These are phyloP conservation scores for Tribolium madens DNA, from an alignment of 1,140 invertebrate genomes.

Conservation along the genomic window DNA sequence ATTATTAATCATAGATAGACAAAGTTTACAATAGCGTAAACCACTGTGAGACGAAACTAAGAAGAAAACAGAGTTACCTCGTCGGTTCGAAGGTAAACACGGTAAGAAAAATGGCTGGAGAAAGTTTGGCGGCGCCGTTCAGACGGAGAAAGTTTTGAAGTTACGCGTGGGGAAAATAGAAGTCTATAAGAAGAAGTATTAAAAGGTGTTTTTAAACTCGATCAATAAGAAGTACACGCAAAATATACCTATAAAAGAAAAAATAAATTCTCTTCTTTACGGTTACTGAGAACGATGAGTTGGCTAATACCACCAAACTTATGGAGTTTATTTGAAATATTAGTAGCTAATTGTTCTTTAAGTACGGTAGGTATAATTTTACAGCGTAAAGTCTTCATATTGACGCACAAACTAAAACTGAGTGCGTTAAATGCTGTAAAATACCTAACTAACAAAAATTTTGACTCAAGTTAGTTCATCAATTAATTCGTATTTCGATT, in stretches of 20 bases:
- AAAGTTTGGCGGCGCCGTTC: slow-evolving; percentile 9
- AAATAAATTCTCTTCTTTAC: too few species aligned
- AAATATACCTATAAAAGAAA: neutral
- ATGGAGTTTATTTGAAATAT: too few species aligned
- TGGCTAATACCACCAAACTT: too few species aligned
- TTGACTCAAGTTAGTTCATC: too few species aligned
- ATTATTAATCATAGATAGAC: neutral
- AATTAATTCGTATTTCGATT: too few species aligned
- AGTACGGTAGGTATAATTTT: too few species aligned
- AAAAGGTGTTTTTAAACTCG: slow-evolving; percentile 28
- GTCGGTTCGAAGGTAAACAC: slow-evolving; percentile 18
- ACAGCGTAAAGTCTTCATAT: too few species aligned
- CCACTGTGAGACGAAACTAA: neutral
- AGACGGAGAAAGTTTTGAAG: slow-evolving; percentile 32
- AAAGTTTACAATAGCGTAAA: neutral
- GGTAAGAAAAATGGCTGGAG: neutral
- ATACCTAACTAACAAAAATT: too few species aligned
- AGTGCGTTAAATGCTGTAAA: too few species aligned
- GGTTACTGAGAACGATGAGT: too few species aligned
- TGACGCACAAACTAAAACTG: too few species aligned
- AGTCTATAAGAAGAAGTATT: neutral
- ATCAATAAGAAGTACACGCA: slow-evolving; percentile 19
- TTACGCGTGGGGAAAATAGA: slow-evolving; percentile 17
- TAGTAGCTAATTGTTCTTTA: too few species aligned
- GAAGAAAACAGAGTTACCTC: slow-evolving; percentile 23